phyloP scores from a whole-genome alignment of 1,140 invertebrate genomes.

The Sycophila sp. region DNA sequence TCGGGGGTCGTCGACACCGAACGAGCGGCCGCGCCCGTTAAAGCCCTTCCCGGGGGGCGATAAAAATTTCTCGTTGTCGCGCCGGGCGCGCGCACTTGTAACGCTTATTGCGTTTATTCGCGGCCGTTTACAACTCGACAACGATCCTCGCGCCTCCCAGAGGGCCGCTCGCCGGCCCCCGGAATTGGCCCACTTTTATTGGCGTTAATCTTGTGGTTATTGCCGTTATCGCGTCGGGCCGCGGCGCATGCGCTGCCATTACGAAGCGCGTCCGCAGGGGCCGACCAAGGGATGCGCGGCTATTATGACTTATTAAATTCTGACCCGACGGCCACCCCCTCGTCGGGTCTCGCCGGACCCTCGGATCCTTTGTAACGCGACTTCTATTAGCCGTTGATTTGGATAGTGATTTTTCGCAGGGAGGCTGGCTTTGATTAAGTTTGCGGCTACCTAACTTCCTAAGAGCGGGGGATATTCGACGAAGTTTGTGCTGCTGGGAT shows the following conservation, averaged over 20 bases:
- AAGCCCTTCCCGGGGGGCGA: too few relatives aligned
- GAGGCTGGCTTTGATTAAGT: too few relatives aligned
- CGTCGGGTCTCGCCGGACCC: neutral
- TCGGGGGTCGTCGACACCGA: neutral
- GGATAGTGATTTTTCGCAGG: too few relatives aligned
- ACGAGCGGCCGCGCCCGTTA: too few relatives aligned
- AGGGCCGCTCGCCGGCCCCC: neutral
- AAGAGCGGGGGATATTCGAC: too few relatives aligned
- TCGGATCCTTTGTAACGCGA: too few relatives aligned
- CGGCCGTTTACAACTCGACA: constrained; percentile 20
- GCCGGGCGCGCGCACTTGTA: neutral
- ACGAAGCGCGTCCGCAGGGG: neutral
- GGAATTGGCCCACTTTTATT: constrained; percentile 26
- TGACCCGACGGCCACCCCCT: neutral
- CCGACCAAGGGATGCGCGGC: neutral
- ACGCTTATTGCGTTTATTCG: constrained; percentile 22
- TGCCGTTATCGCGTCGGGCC: constrained; percentile 4
- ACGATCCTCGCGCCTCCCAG: neutral
- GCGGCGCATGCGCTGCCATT: neutral
- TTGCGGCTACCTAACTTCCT: too few relatives aligned
- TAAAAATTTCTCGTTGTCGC: constrained; percentile 26
- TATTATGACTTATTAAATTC: constrained; percentile 32
- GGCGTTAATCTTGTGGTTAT: constrained; percentile 26
- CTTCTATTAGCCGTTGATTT: too few relatives aligned
- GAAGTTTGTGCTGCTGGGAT: too few relatives aligned